phyloP scores from a whole-genome alignment of 1,140 invertebrate species.

The Neodiprion virginianus region DNA sequence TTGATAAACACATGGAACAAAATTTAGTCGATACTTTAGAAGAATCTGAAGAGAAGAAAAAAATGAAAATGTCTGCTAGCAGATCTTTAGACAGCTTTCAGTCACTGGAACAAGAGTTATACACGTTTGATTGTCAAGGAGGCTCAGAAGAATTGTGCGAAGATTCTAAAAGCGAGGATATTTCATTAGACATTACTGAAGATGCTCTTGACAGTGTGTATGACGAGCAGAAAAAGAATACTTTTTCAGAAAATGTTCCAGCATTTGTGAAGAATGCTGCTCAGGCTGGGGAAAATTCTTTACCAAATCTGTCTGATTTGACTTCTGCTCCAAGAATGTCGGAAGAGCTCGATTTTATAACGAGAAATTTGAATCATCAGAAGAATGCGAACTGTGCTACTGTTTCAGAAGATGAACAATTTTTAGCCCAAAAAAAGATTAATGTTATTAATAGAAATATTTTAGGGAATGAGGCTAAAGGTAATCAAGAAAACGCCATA shows the following conservation, averaged over 20 bases:
- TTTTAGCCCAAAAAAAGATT: not conserved
- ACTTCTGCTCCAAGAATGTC: not conserved
- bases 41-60: slow-evolving; percentile 46
- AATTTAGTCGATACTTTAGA: slow-evolving; percentile 55
- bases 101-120: slow-evolving; percentile 52
- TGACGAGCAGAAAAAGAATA: slow-evolving; percentile 22
- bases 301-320: not conserved
- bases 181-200: slow-evolving; percentile 35
- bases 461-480: slow-evolving; percentile 11
- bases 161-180: slow-evolving; percentile 43
- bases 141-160: slow-evolving; percentile 59
- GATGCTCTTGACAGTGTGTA: slow-evolving; percentile 31
- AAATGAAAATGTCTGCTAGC: slow-evolving; percentile 56
- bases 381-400: not conserved
- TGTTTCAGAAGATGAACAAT: not conserved
- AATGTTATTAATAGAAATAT: slow-evolving; percentile 8
- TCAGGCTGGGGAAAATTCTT: not conserved
- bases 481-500: slow-evolving; percentile 33
- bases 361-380: slow-evolving; percentile 4
- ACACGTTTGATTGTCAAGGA: slow-evolving; percentile 61
- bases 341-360: not conserved
- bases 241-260: not conserved
- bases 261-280: slow-evolving; percentile 11
- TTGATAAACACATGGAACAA: slow-evolving; percentile 54
- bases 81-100: slow-evolving; percentile 56